Conservation (phyloP, 2,888 invertebrate genomes). For the Drosophila gaucha region DNA sequence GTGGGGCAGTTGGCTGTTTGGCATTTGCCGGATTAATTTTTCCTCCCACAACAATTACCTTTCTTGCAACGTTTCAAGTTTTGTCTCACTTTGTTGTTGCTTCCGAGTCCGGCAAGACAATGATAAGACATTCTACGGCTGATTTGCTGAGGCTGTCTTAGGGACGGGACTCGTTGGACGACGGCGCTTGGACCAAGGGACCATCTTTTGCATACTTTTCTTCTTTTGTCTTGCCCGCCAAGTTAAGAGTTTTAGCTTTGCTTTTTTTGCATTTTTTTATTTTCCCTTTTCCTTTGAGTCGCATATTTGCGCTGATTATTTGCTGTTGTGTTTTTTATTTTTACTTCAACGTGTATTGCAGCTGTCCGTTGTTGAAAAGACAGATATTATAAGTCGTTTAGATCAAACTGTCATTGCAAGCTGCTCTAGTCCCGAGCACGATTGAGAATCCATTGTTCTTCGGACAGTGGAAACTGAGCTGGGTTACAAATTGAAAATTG, state of each 20-base stretch:
- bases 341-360: conserved; percentile 1
- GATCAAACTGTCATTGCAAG: conserved; percentile 26
- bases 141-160: conserved; percentile 38
- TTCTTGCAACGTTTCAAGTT: conserved; percentile 42
- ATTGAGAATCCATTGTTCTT: conserved; percentile 38
- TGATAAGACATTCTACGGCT: conserved; percentile 46
- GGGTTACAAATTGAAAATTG: not conserved
- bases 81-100: conserved; percentile 21
- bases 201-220: conserved; percentile 58
- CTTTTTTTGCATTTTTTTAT: conserved; percentile 17
- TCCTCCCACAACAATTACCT: conserved; percentile 40
- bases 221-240: conserved; percentile 60
- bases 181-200: conserved; percentile 13
- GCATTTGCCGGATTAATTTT: conserved; percentile 52
- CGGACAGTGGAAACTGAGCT: not conserved
- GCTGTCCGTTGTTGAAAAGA: not conserved
- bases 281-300: conserved; percentile 12
- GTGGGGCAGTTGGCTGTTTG: conserved; percentile 24
- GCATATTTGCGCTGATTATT: conserved; percentile 52
- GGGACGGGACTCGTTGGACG: conserved; percentile 7
- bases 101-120: conserved; percentile 1
- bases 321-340: conserved; percentile 1
- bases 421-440: conserved; percentile 1
- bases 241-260: conserved; percentile 50
- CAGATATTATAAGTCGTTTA: conserved; percentile 26